A percentile compares a stretch with the other conserved stretches of the same genome.
Conservation (phyloP, 2,888 invertebrate species). For the Aporophyla lueneburgensis region DNA sequence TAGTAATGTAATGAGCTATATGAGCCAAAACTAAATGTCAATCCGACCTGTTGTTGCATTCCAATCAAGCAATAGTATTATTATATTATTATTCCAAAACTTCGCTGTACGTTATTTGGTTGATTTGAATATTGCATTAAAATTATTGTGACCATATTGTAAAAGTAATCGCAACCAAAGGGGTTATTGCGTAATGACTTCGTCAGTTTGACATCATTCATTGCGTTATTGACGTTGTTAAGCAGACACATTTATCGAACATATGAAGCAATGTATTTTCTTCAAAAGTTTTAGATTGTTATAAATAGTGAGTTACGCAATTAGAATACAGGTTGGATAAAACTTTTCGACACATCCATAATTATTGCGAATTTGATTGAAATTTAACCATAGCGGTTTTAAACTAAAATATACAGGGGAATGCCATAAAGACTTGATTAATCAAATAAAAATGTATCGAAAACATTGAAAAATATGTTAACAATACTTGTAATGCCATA, state of each 20-base stretch:
- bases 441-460: not conserved
- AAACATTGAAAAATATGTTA: not conserved
- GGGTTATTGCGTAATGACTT: too few relatives aligned
- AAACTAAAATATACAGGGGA: not conserved
- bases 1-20: conserved; percentile 30
- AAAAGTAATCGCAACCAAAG: not conserved
- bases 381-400: not conserved
- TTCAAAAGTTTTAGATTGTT: too few relatives aligned
- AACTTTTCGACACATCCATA: not conserved
- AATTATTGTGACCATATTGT: not conserved
- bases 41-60: conserved; percentile 16
- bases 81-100: conserved; percentile 1
- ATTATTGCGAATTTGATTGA: not conserved
- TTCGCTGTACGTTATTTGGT: not conserved
- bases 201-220: too few relatives aligned
- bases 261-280: too few relatives aligned
- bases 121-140: conserved; percentile 7
- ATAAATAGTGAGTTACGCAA: too few relatives aligned
- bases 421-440: not conserved
- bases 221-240: too few relatives aligned
- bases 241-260: too few relatives aligned
- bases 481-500: conserved; percentile 17
- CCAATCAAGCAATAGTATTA: conserved; percentile 34
- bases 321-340: not conserved
- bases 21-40: conserved; percentile 19